Base-by-base conservation (phyloP, 2,797 vertebrate genomes). In the Pagetopsis macropterus region DNA sequence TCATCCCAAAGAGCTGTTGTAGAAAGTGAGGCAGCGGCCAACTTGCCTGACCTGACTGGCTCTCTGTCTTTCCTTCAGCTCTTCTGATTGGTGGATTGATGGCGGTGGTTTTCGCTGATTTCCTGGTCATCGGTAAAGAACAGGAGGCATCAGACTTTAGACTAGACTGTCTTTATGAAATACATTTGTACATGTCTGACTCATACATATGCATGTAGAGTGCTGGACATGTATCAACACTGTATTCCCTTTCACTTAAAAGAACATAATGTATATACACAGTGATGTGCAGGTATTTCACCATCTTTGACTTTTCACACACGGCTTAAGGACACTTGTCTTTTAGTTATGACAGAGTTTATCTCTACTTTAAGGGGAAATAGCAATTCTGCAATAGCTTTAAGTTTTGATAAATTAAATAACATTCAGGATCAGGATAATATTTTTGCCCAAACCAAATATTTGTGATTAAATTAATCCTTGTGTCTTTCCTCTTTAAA, bases 61-160 rank as follows among this genome's bases (percentile, higher is more conserved):
- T 94, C 85, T 94, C 87, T 94, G 88, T 94, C 80, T 95, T 83
- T 94, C 83, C 92, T 88, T 84, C 89, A 95, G 95, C 94, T 85
- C 61, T 95, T 90, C 93, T 95, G 82, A 93, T 94, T 90, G 93
- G 93, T 84, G 93, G 93, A 88, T 86, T 95, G 87, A 88, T 95
- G 92, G 95, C 93, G 58, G 81, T 95, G 92, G 92, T 94, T 90
- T 95, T 95, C 74, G 92, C 94, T 75, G 95, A 95, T 91, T 95
- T 95, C 94, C 92, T 95, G 92, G 88, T 95, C 71, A 94, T 93
- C 54, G 94, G 94, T 95, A 95, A 94, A 93, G 82, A 89, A 78
- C 90, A 90, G 91, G 91, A 90, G 87, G 85, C 88, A 89, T 84
- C 88, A 84, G 86, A 87, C 62, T 63, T 83, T 88, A 91, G 86